These are phyloP conservation scores for Petrocephalus sullivani DNA, from an alignment of 2,797 vertebrate genomes.

Conservation along the genomic window DNA sequence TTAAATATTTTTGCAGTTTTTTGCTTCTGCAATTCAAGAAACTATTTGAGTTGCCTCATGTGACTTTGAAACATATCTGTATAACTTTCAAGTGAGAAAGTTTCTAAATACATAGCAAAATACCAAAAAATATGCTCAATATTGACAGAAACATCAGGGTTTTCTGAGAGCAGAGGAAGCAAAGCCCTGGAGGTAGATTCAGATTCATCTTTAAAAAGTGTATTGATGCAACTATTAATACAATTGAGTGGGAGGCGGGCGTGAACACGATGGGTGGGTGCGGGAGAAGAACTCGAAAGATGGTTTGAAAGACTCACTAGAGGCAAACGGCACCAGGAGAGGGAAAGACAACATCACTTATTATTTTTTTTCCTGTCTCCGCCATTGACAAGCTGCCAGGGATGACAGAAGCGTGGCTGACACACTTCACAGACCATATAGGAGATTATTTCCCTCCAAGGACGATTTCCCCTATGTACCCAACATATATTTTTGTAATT, in stretches of 20 bases:
- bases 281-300: background rate
- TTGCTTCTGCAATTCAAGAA: background rate
- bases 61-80: background rate
- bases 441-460: conserved; percentile 48
- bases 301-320: conserved; percentile 1
- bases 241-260: background rate
- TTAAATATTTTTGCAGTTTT: conserved; percentile 1
- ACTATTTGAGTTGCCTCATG: background rate
- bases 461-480: background rate
- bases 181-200: background rate
- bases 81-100: conserved; percentile 1
- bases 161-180: background rate
- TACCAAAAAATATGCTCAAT: conserved; percentile 14
- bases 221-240: conserved; percentile 9
- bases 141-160: conserved; percentile 15
- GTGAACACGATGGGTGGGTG: background rate
- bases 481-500: background rate
- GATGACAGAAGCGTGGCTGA: conserved; percentile 66
- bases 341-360: conserved; percentile 58
- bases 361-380: conserved; percentile 20
- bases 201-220: conserved; percentile 6
- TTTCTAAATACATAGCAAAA: conserved; percentile 17
- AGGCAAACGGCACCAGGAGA: conserved; percentile 44
- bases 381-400: conserved; percentile 56
- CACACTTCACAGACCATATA: conserved; percentile 42